Evolutionary conservation across 92 coral and sea anemone species (phyloP).

Genomic region (Bergia sp.): DNA sequence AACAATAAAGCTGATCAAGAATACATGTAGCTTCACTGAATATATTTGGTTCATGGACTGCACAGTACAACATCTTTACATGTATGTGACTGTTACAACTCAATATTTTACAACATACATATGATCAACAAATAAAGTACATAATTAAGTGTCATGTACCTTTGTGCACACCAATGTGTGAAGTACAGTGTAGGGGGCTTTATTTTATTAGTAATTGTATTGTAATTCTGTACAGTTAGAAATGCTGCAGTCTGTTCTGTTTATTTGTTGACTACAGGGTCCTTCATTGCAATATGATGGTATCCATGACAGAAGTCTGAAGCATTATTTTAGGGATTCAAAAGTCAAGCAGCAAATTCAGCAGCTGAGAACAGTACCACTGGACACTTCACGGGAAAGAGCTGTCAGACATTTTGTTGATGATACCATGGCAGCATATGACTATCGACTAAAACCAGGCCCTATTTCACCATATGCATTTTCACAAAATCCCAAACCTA

Average conservation of each 20-base stretch:
- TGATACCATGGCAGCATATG: constrained; percentile 84
- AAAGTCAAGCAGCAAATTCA: constrained; percentile 80
- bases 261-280: constrained; percentile 60
- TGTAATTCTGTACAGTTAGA: too few species aligned
- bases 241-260: not conserved
- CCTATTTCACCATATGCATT: constrained; percentile 90
- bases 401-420: constrained; percentile 77
- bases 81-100: too few species aligned
- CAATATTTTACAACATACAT: too few species aligned
- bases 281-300: constrained; percentile 97
- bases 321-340: constrained; percentile 82
- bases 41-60: too few species aligned
- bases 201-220: too few species aligned
- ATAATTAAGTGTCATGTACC: too few species aligned
- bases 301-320: constrained; percentile 93
- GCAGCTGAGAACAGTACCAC: constrained; percentile 70
- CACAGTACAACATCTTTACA: too few species aligned
- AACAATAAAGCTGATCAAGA: too few species aligned
- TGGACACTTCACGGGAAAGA: constrained; percentile 69
- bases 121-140: too few species aligned
- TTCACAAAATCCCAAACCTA: constrained; percentile 62
- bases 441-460: constrained; percentile 84
- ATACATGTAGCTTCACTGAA: too few species aligned
- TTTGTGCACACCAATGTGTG: too few species aligned
- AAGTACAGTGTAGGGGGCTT: too few species aligned